Conservation (phyloP, 2,797 vertebrate genomes). For the Australoheros facetus region DNA sequence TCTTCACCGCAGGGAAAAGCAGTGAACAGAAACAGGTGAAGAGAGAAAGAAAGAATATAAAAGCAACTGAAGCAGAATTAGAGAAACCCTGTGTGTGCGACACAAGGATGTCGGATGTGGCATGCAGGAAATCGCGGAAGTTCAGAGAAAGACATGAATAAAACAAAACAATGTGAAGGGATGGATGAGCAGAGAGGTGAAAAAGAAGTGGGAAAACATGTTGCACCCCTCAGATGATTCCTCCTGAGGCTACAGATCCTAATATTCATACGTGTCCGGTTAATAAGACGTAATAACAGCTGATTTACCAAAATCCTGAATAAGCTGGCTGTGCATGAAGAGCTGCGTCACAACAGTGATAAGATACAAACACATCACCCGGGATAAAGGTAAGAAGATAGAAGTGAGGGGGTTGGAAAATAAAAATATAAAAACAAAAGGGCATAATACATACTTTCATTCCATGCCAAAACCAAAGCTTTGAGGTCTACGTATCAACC, state of each 20-base stretch:
- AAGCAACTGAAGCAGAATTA: constrained; percentile 48
- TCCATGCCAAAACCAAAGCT: constrained; percentile 24
- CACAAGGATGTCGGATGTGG: constrained; percentile 37
- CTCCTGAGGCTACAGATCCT: constrained; percentile 20
- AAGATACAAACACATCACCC: constrained; percentile 25
- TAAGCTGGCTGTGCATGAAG: constrained; percentile 16
- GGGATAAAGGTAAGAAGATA: constrained; percentile 6
- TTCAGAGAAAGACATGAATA: constrained; percentile 59
- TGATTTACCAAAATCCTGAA: constrained; percentile 18
- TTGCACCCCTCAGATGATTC: constrained; percentile 26
- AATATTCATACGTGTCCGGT: not conserved
- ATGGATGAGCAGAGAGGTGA: constrained; percentile 26
- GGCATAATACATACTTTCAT: constrained; percentile 10
- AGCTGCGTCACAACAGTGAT: constrained; percentile 12
- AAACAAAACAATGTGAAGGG: constrained; percentile 54
- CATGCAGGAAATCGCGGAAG: constrained; percentile 53
- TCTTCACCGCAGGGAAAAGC: constrained; percentile 71
- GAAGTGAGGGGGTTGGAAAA: constrained; percentile 9
- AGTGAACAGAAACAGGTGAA: constrained; percentile 60
- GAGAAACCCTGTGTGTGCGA: constrained; percentile 26
- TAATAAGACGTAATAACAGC: constrained; percentile 20
- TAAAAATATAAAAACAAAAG: constrained; percentile 31
- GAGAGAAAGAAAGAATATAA: constrained; percentile 5
- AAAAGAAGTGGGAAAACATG: constrained; percentile 44
- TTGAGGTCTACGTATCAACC: constrained; percentile 28